A percentile compares a stretch with the other conserved stretches of the same genome.
Evolutionary conservation across 1,140 invertebrate genomes (phyloP).

Genomic region (Heliconius nattereri): DNA sequence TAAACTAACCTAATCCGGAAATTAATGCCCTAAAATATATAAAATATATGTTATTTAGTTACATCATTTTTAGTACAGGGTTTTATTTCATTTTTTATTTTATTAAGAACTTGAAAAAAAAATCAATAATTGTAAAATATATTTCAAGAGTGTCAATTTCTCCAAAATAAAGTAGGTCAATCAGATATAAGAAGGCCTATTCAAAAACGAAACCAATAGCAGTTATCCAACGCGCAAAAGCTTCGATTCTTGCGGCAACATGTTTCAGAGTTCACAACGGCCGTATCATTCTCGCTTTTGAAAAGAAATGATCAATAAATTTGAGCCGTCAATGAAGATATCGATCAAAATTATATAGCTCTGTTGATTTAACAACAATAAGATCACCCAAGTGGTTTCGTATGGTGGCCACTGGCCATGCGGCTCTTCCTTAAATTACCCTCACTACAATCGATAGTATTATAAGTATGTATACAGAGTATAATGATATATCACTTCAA

Average conservation of each 20-base stretch:
- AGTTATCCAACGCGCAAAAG: constrained; percentile 69
- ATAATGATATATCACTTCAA: no score
- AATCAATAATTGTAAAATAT: constrained; percentile 49
- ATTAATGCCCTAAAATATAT: not conserved
- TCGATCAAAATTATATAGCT: constrained; percentile 81
- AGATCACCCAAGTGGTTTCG: constrained; percentile 58
- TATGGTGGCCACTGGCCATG: constrained; percentile 55
- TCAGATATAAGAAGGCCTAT: constrained; percentile 75
- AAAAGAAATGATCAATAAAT: constrained; percentile 79
- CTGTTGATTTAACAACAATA: constrained; percentile 79
- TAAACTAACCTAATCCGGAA: not conserved
- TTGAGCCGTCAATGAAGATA: constrained; percentile 77
- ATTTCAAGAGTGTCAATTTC: constrained; percentile 67
- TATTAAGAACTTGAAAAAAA: constrained; percentile 21
- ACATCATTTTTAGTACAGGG: not conserved
- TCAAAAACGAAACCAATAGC: constrained; percentile 75
- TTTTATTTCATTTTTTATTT: not conserved
- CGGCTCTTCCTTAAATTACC: not conserved
- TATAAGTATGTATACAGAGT: not conserved
- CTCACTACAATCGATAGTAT: not conserved
- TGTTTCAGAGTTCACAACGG: constrained; percentile 58
- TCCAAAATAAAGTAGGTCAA: constrained; percentile 69
- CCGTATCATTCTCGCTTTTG: constrained; percentile 73
- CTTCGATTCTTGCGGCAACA: constrained; percentile 53
- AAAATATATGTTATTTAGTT: not conserved